Conservation (phyloP, 2,113 vertebrate genomes). For the Lontra canadensis region DNA sequence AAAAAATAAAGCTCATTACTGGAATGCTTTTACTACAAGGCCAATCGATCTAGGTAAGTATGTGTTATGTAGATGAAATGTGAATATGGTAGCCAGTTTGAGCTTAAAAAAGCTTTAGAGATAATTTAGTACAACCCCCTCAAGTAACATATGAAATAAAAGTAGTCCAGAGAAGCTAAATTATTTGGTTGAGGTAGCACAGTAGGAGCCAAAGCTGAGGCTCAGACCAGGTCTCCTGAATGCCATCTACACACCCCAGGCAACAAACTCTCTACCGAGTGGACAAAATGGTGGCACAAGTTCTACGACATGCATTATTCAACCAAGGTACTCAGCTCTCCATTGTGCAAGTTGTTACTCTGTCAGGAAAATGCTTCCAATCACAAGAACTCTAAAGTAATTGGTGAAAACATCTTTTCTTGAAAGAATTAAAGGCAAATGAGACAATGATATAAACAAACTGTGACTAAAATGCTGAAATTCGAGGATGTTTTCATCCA, state of each 20-base stretch:
- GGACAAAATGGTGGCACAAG: fast-evolving
- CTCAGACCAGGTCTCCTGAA: neutral
- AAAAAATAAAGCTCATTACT: neutral
- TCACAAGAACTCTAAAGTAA: neutral
- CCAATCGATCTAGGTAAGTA: neutral
- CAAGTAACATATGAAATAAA: neutral
- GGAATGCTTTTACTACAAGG: slow-evolving; percentile 1
- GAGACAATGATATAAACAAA: slow-evolving; percentile 5
- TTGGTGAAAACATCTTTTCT: neutral
- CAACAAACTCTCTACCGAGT: neutral
- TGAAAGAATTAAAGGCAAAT: slow-evolving; percentile 40
- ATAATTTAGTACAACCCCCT: neutral
- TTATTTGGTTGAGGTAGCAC: neutral
- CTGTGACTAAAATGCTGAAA: slow-evolving; percentile 12
- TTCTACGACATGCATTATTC: neutral
- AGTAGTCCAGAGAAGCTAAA: neutral
- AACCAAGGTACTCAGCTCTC: neutral
- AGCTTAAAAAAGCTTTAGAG: neutral
- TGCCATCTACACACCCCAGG: neutral
- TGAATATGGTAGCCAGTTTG: neutral
- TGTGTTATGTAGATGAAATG: neutral
- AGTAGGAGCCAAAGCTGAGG: neutral
- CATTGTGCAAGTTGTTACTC: fast-evolving
- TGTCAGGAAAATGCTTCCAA: neutral
- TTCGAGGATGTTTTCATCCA: neutral